Evolutionary conservation across 2,113 vertebrate species (phyloP).

Genomic region (Mustelus asterias): DNA sequence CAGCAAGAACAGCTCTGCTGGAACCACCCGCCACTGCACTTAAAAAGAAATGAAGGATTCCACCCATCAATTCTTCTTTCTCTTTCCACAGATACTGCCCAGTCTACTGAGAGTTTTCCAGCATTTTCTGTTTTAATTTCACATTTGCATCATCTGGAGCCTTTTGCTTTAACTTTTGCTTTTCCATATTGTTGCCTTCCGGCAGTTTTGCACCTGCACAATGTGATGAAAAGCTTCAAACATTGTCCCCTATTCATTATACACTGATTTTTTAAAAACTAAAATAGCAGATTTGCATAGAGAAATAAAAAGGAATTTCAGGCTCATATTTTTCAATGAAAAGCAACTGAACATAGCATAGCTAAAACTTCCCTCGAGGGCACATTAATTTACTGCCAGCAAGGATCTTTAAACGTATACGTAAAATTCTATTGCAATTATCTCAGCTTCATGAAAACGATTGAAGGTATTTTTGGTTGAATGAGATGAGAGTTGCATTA

Average conservation of each 20-base stretch:
- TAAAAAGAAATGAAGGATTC: no score
- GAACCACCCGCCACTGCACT: no score
- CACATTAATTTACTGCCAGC: not conserved
- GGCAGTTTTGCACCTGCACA: not conserved
- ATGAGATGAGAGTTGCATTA: not conserved
- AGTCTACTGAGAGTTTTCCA: not conserved
- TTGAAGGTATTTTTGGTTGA: not conserved
- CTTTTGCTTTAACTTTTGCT: not conserved
- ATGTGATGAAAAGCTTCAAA: not conserved
- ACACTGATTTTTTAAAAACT: not conserved
- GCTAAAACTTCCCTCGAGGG: conserved; percentile 6
- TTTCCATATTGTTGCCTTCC: not conserved
- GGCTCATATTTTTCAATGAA: not conserved
- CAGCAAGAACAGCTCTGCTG: no score
- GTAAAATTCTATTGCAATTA: conserved; percentile 22
- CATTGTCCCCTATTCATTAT: not conserved
- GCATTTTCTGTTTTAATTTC: not conserved
- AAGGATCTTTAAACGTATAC: not conserved
- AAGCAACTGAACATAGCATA: not conserved
- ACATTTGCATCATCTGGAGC: not conserved
- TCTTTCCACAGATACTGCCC: no score
- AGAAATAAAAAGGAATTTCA: conserved; percentile 21
- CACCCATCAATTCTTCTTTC: not conserved
- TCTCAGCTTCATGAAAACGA: not conserved
- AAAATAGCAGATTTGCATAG: not conserved